Conservation (phyloP, 2,888 invertebrate genomes). For the Eulithis prunata region DNA sequence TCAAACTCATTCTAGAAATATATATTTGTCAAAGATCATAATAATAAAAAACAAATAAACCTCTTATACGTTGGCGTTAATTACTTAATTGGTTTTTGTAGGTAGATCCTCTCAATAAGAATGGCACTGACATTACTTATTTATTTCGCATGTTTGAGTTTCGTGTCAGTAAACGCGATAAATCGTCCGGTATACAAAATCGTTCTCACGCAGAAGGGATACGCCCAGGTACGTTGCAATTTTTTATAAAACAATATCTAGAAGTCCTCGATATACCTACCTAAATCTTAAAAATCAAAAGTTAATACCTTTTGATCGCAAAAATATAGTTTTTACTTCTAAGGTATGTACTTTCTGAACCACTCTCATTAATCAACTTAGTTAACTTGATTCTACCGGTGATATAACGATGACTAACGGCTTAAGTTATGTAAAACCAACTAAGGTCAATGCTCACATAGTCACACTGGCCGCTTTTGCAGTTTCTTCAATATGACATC, state of each 20-base stretch:
- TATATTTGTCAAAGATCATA: background rate
- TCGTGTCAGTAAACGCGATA: constrained; percentile 51
- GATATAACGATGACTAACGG: constrained; percentile 27
- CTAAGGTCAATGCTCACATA: constrained; percentile 30
- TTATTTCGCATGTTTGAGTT: constrained; percentile 47
- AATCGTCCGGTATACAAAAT: constrained; percentile 84
- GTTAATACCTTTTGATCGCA: background rate
- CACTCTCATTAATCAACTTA: constrained; percentile 1
- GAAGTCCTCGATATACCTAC: background rate
- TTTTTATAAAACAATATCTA: background rate
- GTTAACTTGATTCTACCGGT: background rate
- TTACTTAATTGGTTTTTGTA: constrained; percentile 3
- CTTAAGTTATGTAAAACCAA: constrained; percentile 21
- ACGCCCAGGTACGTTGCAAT: constrained; percentile 84
- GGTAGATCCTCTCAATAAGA: constrained; percentile 9
- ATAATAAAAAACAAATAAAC: background rate
- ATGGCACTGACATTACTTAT: constrained; percentile 43
- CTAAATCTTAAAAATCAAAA: background rate
- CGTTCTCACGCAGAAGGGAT: constrained; percentile 87
- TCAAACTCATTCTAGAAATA: too few relatives aligned
- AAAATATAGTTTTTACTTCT: background rate
- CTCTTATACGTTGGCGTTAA: background rate
- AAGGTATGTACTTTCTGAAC: background rate
- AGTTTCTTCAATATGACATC: constrained; percentile 87
- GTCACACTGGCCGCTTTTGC: constrained; percentile 31